A percentile compares a stretch with the other conserved stretches of the same genome.
These are phyloP conservation scores for Zele albiditarsus DNA, from an alignment of 2,888 invertebrate genomes.

Conservation along the genomic window DNA sequence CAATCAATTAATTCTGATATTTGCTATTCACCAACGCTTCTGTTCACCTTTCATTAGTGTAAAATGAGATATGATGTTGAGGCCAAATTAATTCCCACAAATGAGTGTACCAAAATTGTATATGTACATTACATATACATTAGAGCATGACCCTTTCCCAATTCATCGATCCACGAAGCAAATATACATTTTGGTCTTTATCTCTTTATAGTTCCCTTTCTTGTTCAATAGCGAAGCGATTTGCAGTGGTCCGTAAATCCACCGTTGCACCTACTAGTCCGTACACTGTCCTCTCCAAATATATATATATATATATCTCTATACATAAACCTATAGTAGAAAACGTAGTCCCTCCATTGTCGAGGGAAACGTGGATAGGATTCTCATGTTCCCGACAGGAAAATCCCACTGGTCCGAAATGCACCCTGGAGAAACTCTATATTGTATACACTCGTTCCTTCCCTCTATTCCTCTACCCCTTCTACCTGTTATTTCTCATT, in stretches of 20 bases:
- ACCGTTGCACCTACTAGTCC: slow-evolving; percentile 7
- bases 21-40: not conserved
- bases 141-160: slow-evolving; percentile 8
- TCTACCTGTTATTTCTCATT: not conserved
- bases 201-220: not conserved
- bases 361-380: slow-evolving; percentile 3
- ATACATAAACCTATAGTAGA: slow-evolving; percentile 2
- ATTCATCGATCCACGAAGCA: slow-evolving; percentile 24
- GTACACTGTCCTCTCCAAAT: not conserved
- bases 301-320: not conserved
- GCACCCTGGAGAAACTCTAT: not conserved
- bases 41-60: not conserved
- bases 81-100: not conserved
- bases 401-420: slow-evolving; percentile 14
- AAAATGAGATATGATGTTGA: not conserved
- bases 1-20: not conserved
- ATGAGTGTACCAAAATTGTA: not conserved
- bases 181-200: not conserved
- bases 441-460: not conserved
- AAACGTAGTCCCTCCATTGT: not conserved
- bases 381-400: slow-evolving; percentile 1
- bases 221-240: slow-evolving; percentile 19
- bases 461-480: not conserved
- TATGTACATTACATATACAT: not conserved
- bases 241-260: slow-evolving; percentile 29